Conservation (phyloP, 2,888 invertebrate genomes). For the Caenorhabditis sp. region DNA sequence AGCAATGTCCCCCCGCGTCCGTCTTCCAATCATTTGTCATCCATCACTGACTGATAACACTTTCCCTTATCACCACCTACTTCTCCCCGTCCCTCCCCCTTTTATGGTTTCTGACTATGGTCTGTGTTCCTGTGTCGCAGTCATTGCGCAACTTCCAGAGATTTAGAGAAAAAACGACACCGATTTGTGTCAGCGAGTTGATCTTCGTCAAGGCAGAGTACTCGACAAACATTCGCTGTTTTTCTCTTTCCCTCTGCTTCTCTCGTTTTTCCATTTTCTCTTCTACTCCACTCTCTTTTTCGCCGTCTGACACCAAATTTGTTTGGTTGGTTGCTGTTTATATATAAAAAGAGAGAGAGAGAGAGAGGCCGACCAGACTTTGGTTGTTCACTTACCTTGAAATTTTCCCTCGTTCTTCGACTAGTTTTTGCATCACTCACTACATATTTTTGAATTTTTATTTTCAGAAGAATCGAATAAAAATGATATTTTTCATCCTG, state of each 20-base stretch:
- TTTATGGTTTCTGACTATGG: conserved; percentile 49
- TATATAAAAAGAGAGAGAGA: not conserved
- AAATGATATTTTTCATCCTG: conserved; percentile 47
- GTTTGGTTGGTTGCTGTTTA: too few species aligned
- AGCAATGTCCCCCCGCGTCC: too few species aligned
- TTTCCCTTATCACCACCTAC: too few species aligned
- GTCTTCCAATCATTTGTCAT: not conserved
- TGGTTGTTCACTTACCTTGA: not conserved
- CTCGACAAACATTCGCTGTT: not conserved
- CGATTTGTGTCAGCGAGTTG: conserved; percentile 15
- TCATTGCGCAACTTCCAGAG: conserved; percentile 6
- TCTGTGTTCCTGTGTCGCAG: conserved; percentile 20
- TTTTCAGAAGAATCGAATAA: too few species aligned
- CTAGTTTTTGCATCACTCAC: not conserved
- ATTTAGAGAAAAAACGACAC: conserved; percentile 11
- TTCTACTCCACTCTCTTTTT: conserved; percentile 22
- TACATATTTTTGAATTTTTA: too few species aligned
- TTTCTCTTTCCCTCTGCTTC: conserved; percentile 3
- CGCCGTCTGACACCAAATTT: not conserved
- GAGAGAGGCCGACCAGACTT: not conserved
- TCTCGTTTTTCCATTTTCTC: conserved; percentile 1
- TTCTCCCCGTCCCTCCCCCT: conserved; percentile 25
- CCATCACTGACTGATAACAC: conserved; percentile 6
- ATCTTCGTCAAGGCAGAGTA: conserved; percentile 7
- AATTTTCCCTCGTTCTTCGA: not conserved